Evolutionary conservation across 2,797 vertebrate species (phyloP).

Genomic region (Eulemur mongoz): DNA sequence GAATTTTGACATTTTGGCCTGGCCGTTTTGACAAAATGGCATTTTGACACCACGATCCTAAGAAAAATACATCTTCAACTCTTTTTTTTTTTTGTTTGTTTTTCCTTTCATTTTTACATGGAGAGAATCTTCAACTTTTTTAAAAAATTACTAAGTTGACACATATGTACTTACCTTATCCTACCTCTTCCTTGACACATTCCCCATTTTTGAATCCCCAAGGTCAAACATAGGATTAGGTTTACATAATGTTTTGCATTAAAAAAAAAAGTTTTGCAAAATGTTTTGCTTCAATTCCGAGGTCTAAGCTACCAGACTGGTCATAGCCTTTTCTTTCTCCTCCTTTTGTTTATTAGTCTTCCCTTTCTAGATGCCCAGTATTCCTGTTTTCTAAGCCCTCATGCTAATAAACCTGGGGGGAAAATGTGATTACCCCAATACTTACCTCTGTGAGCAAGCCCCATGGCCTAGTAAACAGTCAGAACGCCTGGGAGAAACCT

Average conservation of each 20-base stretch:
- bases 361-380: background rate
- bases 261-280: background rate
- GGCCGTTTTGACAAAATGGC: background rate
- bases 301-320: background rate
- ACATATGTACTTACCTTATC: background rate
- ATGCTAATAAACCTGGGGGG: background rate
- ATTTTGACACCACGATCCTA: background rate
- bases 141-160: background rate
- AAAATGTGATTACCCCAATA: background rate
- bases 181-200: background rate
- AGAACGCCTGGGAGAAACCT: background rate
- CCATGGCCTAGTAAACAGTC: background rate
- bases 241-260: constrained; percentile 12
- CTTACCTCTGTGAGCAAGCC: background rate
- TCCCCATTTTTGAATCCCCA: background rate
- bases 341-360: background rate
- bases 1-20: background rate
- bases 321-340: background rate
- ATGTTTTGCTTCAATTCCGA: background rate
- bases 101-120: no score
- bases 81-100: background rate
- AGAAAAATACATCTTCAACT: background rate
- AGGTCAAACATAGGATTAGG: background rate
- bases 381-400: background rate
- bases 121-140: background rate